phyloP scores from a whole-genome alignment of 2,888 invertebrate species.

The Ctena decussata region DNA sequence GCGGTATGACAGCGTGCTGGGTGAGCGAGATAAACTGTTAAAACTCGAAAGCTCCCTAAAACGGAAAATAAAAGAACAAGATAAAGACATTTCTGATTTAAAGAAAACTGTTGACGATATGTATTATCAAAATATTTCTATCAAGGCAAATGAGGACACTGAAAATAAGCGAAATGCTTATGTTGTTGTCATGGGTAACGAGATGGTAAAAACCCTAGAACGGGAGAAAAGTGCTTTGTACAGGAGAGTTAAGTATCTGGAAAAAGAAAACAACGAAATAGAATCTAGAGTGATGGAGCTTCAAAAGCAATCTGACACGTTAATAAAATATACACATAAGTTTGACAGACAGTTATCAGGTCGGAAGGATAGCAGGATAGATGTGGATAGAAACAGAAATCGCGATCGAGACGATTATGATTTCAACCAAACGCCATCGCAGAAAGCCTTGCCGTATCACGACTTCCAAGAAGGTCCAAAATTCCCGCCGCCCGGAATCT shows the following conservation, averaged over 20 bases:
- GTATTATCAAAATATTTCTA: constrained; percentile 61
- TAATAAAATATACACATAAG: constrained; percentile 48
- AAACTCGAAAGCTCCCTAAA: constrained; percentile 49
- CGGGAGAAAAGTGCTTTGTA: constrained; percentile 60
- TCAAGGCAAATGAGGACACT: constrained; percentile 51
- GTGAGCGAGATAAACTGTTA: constrained; percentile 47
- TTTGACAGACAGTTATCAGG: constrained; percentile 41
- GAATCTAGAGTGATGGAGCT: constrained; percentile 59
- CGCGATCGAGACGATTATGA: background rate
- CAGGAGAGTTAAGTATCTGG: constrained; percentile 57
- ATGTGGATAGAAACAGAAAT: background rate
- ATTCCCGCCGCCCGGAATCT: background rate
- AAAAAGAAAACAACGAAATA: constrained; percentile 61
- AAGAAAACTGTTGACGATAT: constrained; percentile 63
- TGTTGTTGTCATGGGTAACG: constrained; percentile 63
- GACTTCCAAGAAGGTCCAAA: background rate
- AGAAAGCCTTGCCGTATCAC: background rate
- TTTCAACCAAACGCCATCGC: background rate
- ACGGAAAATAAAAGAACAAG: constrained; percentile 48
- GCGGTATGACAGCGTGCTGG: constrained; percentile 45
- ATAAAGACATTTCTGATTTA: constrained; percentile 54
- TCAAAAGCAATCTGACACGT: constrained; percentile 50
- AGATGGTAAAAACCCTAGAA: constrained; percentile 60
- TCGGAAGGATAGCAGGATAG: background rate
- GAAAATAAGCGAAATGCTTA: constrained; percentile 52